These are phyloP conservation scores for Microcebus jonahi DNA, from an alignment of 2,113 vertebrate species.

Conservation along the genomic window DNA sequence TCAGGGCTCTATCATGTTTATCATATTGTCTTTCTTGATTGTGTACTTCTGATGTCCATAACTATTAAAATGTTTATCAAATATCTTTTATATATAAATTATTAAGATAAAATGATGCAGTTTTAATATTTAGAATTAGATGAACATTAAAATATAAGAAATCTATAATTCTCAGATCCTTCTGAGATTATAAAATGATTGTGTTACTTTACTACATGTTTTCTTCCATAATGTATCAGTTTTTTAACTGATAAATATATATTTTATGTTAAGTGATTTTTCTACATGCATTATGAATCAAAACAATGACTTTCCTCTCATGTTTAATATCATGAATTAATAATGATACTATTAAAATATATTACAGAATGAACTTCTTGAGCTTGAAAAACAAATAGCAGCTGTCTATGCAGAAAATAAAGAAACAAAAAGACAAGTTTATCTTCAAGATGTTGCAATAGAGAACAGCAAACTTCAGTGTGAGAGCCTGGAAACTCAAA, in stretches of 20 bases:
- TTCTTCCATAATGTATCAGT: conserved; percentile 23
- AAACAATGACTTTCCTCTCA: conserved; percentile 54
- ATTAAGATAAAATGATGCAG: conserved; percentile 22
- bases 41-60: neutral
- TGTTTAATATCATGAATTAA: conserved; percentile 64
- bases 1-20: conserved; percentile 13
- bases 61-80: conserved; percentile 31
- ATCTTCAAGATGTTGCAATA: conserved; percentile 81
- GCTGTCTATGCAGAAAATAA: conserved; percentile 80
- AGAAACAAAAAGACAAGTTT: conserved; percentile 81
- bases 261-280: conserved; percentile 60
- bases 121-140: conserved; percentile 49
- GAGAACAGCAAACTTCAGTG: conserved; percentile 77
- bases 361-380: conserved; percentile 83
- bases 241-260: conserved; percentile 57
- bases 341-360: conserved; percentile 70
- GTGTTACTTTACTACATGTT: conserved; percentile 20
- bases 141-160: conserved; percentile 59
- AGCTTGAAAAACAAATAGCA: conserved; percentile 83
- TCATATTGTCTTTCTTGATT: conserved; percentile 16
- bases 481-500: conserved; percentile 81
- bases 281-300: neutral
- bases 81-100: neutral
- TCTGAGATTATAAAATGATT: conserved; percentile 51
- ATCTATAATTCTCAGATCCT: neutral